Conservation (phyloP, 2,797 vertebrate species). For the Hybognathus amarus region DNA sequence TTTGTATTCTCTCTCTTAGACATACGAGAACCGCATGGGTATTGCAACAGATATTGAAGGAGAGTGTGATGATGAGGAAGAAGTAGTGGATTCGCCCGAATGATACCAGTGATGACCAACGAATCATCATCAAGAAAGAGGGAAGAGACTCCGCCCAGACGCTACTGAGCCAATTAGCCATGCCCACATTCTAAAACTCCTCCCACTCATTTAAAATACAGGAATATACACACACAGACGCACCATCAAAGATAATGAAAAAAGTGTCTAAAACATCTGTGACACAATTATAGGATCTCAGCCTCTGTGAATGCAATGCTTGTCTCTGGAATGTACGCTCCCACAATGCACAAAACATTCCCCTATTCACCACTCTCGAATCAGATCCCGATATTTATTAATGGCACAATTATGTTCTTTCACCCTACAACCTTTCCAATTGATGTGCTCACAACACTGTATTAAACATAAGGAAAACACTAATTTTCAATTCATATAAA, state of each 20-base stretch:
- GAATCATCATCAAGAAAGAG: constrained; percentile 87
- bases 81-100: constrained; percentile 87
- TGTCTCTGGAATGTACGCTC: constrained; percentile 84
- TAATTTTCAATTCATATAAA: constrained; percentile 46
- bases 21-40: constrained; percentile 82
- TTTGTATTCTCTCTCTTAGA: constrained; percentile 63
- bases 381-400: constrained; percentile 59
- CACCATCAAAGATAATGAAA: constrained; percentile 65
- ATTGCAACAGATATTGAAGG: constrained; percentile 76
- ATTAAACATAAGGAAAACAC: constrained; percentile 36
- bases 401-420: constrained; percentile 74
- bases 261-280: neutral
- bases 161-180: constrained; percentile 80
- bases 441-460: constrained; percentile 55
- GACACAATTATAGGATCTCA: constrained; percentile 69
- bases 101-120: constrained; percentile 81
- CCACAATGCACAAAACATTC: constrained; percentile 66
- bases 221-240: constrained; percentile 66
- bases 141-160: constrained; percentile 77
- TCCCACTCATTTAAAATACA: constrained; percentile 36
- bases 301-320: constrained; percentile 76
- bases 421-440: constrained; percentile 27
- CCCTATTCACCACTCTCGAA: constrained; percentile 58
- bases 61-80: constrained; percentile 82
- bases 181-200: constrained; percentile 57